Base-by-base conservation (phyloP, 30 jellyfish, hydroid and myxozoan species). In the Pelagia noctiluca region DNA sequence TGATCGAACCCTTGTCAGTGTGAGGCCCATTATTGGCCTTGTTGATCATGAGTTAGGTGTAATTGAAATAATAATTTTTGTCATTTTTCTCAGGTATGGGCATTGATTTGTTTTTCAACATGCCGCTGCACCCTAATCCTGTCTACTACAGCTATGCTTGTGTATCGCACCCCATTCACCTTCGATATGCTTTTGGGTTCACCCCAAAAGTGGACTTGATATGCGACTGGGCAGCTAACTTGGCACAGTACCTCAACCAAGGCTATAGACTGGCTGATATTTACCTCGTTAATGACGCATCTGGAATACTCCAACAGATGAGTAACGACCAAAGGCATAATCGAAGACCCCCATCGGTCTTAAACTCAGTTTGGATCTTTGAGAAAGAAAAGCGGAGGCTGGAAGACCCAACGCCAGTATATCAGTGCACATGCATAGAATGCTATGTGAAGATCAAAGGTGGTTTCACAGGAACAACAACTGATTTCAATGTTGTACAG, bases 211-310 rank as follows among this genome's bases (percentile, higher is more conserved):
- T 61, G 38, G 82, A 35, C 29, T 19, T 84, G 72, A 47, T 18
- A 11, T 84, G 84, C 33, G 90, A 84, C 42, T 84, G 90, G 90
- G 36, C 28, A 35, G 90, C 89, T 8, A 70, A 63, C 34, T 66
- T 84, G 19, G 72, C 82, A 0, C 80, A 52, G 82, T 66, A 84
- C 33, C 90, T 84, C 5, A 80, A 84, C 47, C 90, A 84, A 68
- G 94, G 94, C 19, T 84, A 89, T 89, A 84, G 73, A 48, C 48
- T 84, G 33, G 89, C 62, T 50, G 94, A 84, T 46, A 84, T 84
- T 1, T 84, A 42, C 37, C 35, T 84, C 64, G 89, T 42, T 42
- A 42, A 86, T 25, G 81, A 74, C 46, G 38, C 31, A 19, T 57
- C 53, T 35, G 22, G 65, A 34, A 3, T 61, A 65, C 1, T 1